Evolutionary conservation across 1,140 invertebrate genomes (phyloP).

Genomic region (Sarcophaga peregrina): DNA sequence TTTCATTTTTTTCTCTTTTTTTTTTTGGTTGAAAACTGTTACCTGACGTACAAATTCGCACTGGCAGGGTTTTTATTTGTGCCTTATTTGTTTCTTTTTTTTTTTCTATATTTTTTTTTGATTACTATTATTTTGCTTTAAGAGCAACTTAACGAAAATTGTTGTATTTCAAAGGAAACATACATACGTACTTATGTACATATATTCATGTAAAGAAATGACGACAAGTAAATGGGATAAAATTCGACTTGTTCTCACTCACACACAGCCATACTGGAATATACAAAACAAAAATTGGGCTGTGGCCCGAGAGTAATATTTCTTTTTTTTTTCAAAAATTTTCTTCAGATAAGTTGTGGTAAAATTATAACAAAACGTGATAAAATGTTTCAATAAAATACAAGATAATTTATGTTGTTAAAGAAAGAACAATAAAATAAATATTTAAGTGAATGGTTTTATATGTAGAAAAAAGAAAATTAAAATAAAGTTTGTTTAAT

Average conservation of each 20-base stretch:
- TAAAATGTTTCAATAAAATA: too few species aligned
- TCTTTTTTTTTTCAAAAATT: neutral
- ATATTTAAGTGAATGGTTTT: too few species aligned
- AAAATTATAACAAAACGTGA: too few species aligned
- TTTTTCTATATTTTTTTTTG: too few species aligned
- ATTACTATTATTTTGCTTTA: neutral
- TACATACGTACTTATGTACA: too few species aligned
- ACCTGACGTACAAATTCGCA: constrained; percentile 29
- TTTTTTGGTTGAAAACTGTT: constrained; percentile 28
- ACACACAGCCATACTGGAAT: constrained; percentile 1
- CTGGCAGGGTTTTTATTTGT: constrained; percentile 13
- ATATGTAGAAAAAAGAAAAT: too few species aligned
- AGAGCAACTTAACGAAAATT: constrained; percentile 13
- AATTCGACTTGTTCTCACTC: constrained; percentile 6
- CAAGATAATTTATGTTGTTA: too few species aligned
- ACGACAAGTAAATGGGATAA: constrained; percentile 33
- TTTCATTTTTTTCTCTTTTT: neutral
- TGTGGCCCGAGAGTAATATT: constrained; percentile 35
- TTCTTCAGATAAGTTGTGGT: too few species aligned
- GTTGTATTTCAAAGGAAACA: neutral
- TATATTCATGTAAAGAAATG: neutral
- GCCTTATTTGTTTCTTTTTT: neutral
- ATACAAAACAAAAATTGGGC: constrained; percentile 25
- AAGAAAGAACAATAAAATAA: too few species aligned
- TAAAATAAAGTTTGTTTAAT: too few species aligned